Evolutionary conservation across 2,888 invertebrate genomes (phyloP).

Genomic region (Sinhomidia bicolor): DNA sequence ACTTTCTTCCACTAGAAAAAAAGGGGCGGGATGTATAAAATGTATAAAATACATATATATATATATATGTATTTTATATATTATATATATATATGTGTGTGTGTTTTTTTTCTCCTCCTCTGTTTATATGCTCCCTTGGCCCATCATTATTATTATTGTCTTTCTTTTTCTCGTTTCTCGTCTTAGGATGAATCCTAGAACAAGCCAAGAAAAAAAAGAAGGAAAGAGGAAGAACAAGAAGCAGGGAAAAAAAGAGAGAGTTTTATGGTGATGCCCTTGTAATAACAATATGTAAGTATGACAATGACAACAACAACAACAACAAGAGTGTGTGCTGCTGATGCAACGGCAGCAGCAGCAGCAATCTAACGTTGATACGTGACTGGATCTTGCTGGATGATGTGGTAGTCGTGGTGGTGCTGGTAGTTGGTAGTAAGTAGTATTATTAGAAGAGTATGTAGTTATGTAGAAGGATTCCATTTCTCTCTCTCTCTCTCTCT

Average conservation of each 20-base stretch:
- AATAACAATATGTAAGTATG: slow-evolving; percentile 42
- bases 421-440: too few relatives aligned
- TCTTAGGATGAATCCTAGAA: not conserved
- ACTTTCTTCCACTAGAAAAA: not conserved
- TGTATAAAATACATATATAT: not conserved
- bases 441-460: not conserved
- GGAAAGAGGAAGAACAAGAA: not conserved
- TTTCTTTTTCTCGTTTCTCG: not conserved
- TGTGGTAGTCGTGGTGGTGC: too few relatives aligned
- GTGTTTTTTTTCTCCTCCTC: too few relatives aligned
- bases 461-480: not conserved
- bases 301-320: slow-evolving; percentile 25
- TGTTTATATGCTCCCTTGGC: slow-evolving; percentile 57
- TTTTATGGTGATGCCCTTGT: slow-evolving; percentile 43
- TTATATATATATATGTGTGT: too few relatives aligned
- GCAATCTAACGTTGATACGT: slow-evolving; percentile 30
- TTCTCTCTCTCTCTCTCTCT: not conserved
- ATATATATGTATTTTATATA: not conserved
- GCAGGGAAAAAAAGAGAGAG: not conserved
- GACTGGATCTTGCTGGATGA: slow-evolving; percentile 18
- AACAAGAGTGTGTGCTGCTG: not conserved
- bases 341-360: not conserved
- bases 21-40: not conserved
- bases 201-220: not conserved
- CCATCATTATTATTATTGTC: slow-evolving; percentile 67